Base-by-base conservation (phyloP, 2,113 vertebrate species). In the Epinephelus fuscoguttatus region DNA sequence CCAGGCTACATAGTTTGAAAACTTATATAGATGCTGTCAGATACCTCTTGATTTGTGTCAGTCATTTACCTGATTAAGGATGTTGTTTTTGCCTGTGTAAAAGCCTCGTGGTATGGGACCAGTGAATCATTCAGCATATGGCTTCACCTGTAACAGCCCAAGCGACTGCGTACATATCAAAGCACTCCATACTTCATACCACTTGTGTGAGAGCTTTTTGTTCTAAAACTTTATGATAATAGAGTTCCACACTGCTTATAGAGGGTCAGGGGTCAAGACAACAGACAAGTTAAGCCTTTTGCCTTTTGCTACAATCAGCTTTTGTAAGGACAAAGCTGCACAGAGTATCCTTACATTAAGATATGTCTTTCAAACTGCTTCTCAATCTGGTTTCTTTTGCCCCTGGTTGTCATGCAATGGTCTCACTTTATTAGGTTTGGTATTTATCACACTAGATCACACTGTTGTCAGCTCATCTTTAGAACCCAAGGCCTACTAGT, bases 381-480 rank as follows among this genome's bases (percentile, higher is more conserved):
- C 68, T 40, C 12, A 45, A 3, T 27, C 71, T 59, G 23, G 23
- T 73, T n/a, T 49, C 15, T 73, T 57, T 74, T 64, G 69, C 75
- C 57, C 50, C 57, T 55, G 79, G 62, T 68, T 23, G 55, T 73
- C 67, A 61, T 55, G 71, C 62, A 72, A 19, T 42, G 45, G 50
- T 63, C 50, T 68, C 68, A 69, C 23, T 63, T 33, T 71, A 17
- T 70, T 74, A 53, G 18, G 18, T 53, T 45, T 64, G 64, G 59
- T 27, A 27, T 55, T 81, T 56, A 70, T 84, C 33, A 67, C 59
- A 70, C 63, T 55, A 37, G 42, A 52, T 57, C 27, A 64, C 81
- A 73, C 49, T 68, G 72, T 62, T 83, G 53, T 52, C 72, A 3
- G 45, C 66, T 18, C 18, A 11, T 52, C n/a, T 76, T 45, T 14